Evolutionary conservation across 1,140 invertebrate genomes (phyloP).

Genomic region (Ganaspis sp.): DNA sequence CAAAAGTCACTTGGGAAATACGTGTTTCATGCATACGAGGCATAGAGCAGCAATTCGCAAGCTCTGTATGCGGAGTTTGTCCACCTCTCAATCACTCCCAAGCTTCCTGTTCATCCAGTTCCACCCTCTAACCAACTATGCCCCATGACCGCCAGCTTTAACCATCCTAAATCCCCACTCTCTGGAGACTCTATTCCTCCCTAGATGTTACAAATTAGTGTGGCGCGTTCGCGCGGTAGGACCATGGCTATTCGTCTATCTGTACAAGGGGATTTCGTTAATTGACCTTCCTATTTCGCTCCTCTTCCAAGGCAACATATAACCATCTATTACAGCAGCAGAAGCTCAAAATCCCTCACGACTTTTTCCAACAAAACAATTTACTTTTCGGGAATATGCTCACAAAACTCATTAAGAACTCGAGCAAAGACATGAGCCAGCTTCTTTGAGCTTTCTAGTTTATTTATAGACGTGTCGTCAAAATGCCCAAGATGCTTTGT

Average conservation of each 20-base stretch:
- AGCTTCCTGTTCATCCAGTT: slow-evolving; percentile 21
- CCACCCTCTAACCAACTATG: slow-evolving; percentile 11
- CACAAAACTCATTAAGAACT: background rate
- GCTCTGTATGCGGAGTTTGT: slow-evolving; percentile 19
- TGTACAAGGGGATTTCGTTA: slow-evolving; percentile 28
- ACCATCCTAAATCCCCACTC: slow-evolving; percentile 24
- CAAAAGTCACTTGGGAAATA: slow-evolving; percentile 30
- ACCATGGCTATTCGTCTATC: slow-evolving; percentile 19
- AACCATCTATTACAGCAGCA: slow-evolving; percentile 14
- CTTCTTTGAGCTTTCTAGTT: too few species aligned
- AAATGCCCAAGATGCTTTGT: background rate
- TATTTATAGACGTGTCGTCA: background rate
- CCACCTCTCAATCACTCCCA: slow-evolving; percentile 24
- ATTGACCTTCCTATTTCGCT: slow-evolving; percentile 22
- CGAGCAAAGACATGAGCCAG: too few species aligned
- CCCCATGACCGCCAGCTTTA: slow-evolving; percentile 19
- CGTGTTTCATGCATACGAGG: slow-evolving; percentile 25
- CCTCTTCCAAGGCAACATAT: slow-evolving; percentile 18
- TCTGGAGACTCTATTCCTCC: background rate
- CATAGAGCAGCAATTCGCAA: background rate
- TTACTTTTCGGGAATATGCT: background rate
- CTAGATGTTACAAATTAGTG: slow-evolving; percentile 30
- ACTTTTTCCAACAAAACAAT: background rate
- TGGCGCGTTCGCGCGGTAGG: slow-evolving; percentile 20
- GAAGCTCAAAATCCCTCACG: slow-evolving; percentile 12